phyloP scores from a whole-genome alignment of 1,140 invertebrate genomes.

The Platorchestia sp. region DNA sequence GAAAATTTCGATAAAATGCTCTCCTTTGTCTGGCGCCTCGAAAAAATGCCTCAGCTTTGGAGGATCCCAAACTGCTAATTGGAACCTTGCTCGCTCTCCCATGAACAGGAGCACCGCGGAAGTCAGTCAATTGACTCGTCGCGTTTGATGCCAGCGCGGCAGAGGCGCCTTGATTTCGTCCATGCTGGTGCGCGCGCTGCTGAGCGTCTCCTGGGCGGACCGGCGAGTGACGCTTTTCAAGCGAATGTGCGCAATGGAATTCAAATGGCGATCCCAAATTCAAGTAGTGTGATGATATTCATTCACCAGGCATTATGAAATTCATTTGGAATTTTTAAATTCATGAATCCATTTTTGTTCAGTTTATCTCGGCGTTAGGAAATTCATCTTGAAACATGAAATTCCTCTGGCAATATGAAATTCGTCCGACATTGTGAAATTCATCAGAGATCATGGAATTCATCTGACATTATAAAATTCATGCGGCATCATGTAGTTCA shows the following conservation, averaged over 20 bases:
- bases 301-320: not conserved
- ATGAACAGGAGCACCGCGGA: not conserved
- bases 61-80: conserved; percentile 41
- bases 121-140: conserved; percentile 12
- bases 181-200: too few species aligned
- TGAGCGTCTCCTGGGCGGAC: not conserved
- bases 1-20: conserved; percentile 36
- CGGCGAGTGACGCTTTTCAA: not conserved
- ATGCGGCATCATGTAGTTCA: too few species aligned
- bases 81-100: conserved; percentile 46
- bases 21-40: not conserved
- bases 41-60: conserved; percentile 2
- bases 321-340: too few species aligned
- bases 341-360: too few species aligned
- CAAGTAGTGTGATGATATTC: too few species aligned
- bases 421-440: too few species aligned
- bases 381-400: too few species aligned
- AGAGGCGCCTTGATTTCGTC: not conserved
- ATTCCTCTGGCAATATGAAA: too few species aligned
- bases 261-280: too few species aligned
- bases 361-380: too few species aligned
- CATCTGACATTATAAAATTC: too few species aligned
- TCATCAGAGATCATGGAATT: too few species aligned
- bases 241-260: not conserved
- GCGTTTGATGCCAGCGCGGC: not conserved